These are phyloP conservation scores for Euplagia quadripunctaria DNA, from an alignment of 2,888 invertebrate species.

Conservation along the genomic window DNA sequence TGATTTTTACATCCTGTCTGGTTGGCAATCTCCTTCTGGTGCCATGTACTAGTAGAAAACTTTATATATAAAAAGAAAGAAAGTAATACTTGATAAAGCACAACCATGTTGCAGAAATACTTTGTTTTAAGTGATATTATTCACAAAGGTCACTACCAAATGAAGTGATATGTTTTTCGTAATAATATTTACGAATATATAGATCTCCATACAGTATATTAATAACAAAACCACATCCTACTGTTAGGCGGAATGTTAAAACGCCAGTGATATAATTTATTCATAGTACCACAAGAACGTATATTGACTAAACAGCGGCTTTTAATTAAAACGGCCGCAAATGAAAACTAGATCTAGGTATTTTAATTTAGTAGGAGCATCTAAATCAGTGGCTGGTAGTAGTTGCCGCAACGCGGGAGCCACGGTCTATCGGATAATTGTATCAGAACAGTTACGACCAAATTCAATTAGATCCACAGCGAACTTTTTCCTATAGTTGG, in stretches of 20 bases:
- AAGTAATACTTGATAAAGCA: too few species aligned
- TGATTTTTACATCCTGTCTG: too few species aligned
- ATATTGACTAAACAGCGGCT: slow-evolving; percentile 26
- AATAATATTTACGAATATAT: too few species aligned
- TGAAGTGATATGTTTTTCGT: too few species aligned
- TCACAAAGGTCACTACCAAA: too few species aligned
- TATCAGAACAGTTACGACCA: slow-evolving; percentile 37
- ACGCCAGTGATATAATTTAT: not conserved
- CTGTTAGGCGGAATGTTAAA: not conserved
- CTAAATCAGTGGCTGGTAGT: slow-evolving; percentile 34
- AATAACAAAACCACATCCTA: slow-evolving; percentile 5
- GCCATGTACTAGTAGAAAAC: too few species aligned
- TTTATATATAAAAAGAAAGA: too few species aligned
- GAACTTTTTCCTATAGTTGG: slow-evolving; percentile 15
- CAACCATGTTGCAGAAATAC: too few species aligned
- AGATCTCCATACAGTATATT: not conserved
- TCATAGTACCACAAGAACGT: slow-evolving; percentile 18
- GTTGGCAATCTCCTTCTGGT: too few species aligned
- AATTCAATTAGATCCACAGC: slow-evolving; percentile 37
- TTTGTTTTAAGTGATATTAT: too few species aligned
- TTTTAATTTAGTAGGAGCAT: slow-evolving; percentile 36
- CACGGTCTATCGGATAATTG: slow-evolving; percentile 41
- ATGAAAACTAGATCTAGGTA: slow-evolving; percentile 36
- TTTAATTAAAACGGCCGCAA: slow-evolving; percentile 38
- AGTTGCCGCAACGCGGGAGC: slow-evolving; percentile 27